These are phyloP conservation scores for cat (Felis catus) DNA, from an alignment of 2,113 vertebrate species.

Conservation along the genomic window DNA sequence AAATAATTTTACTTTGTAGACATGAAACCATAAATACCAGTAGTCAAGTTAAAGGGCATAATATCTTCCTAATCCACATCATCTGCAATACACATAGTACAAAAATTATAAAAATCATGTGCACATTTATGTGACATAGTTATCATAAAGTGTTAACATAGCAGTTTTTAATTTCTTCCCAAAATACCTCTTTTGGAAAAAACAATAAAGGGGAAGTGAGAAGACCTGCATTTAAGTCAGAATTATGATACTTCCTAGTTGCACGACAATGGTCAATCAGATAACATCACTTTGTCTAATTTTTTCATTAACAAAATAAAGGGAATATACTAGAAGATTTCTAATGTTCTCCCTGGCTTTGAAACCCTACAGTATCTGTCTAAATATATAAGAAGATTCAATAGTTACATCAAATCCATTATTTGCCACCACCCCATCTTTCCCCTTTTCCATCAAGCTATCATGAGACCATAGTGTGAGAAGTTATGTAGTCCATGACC, in stretches of 20 bases:
- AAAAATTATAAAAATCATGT: neutral
- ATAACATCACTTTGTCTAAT: neutral
- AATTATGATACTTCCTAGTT: neutral
- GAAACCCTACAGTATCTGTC: neutral
- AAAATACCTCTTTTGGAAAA: neutral
- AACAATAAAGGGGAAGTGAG: neutral
- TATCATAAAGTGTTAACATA: neutral
- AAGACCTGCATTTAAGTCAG: neutral
- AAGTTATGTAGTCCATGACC: neutral
- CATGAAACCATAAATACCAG: neutral
- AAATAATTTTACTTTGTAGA: constrained; percentile 3
- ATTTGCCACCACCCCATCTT: neutral
- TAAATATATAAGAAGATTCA: neutral
- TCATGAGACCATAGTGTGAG: neutral
- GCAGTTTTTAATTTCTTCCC: neutral
- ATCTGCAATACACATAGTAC: neutral
- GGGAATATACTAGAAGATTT: neutral
- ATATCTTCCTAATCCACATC: neutral
- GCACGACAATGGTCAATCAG: neutral
- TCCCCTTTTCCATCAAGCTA: neutral
- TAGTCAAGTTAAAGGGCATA: neutral
- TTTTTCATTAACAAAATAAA: constrained; percentile 44
- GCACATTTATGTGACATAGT: neutral
- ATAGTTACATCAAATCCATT: neutral
- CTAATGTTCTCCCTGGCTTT: neutral